Conservation (phyloP, 2,113 vertebrate species). For the Baryphthengus martii region DNA sequence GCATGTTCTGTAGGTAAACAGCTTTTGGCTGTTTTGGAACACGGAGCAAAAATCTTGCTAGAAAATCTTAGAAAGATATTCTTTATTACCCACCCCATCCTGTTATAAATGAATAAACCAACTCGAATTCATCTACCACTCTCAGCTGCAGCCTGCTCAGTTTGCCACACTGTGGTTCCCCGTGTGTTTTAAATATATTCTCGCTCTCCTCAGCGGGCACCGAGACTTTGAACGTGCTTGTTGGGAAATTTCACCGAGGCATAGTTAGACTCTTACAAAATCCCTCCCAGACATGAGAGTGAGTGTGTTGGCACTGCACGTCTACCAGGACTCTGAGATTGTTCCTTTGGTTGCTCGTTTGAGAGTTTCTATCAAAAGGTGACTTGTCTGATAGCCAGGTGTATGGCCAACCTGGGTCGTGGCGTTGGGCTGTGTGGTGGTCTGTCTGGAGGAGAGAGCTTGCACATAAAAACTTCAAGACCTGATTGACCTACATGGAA, state of each 20-base stretch:
- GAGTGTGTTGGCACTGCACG: background rate
- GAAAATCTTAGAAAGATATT: background rate
- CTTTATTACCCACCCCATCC: background rate
- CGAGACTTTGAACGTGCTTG: background rate
- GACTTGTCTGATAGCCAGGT: background rate
- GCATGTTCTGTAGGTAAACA: background rate
- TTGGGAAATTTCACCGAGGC: background rate
- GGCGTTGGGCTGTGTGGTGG: background rate
- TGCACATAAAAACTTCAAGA: background rate
- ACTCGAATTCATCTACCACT: background rate
- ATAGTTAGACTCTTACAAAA: background rate
- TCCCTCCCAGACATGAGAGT: background rate
- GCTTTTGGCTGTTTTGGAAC: background rate
- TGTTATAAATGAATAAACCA: background rate
- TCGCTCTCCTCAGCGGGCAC: background rate
- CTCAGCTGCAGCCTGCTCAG: background rate
- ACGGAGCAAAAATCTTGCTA: background rate
- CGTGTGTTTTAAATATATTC: background rate
- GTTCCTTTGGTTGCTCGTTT: background rate
- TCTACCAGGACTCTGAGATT: background rate
- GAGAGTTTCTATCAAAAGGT: background rate
- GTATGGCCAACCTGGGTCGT: background rate
- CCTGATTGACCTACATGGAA: background rate
- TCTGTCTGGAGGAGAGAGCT: background rate
- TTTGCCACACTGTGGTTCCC: background rate